phyloP scores from a whole-genome alignment of 2,113 vertebrate genomes.

The Istiophorus platypterus region DNA sequence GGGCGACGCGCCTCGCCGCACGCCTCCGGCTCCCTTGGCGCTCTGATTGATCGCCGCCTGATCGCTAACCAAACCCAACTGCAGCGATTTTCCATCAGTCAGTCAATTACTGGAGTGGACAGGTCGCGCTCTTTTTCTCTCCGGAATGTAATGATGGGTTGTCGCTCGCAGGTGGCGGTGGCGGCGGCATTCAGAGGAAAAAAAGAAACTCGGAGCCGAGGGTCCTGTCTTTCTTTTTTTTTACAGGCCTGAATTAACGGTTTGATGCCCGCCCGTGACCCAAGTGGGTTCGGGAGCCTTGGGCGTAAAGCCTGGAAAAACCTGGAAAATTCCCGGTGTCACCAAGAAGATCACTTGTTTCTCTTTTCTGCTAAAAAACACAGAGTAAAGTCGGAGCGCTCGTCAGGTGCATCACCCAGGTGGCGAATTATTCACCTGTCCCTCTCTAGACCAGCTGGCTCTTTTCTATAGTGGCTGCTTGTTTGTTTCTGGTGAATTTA shows the following conservation, averaged over 20 bases:
- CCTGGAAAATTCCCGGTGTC: slow-evolving; percentile 30
- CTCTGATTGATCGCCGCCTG: slow-evolving; percentile 51
- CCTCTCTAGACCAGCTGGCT: background rate
- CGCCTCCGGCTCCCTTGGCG: background rate
- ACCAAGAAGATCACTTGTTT: background rate
- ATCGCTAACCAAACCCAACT: slow-evolving; percentile 45
- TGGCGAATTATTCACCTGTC: background rate
- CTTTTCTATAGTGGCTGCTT: background rate
- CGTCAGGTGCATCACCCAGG: background rate
- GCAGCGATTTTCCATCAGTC: slow-evolving; percentile 50
- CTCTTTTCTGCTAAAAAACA: background rate
- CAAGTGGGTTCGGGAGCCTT: slow-evolving; percentile 12
- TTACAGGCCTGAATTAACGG: background rate
- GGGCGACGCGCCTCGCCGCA: background rate
- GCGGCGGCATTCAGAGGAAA: background rate
- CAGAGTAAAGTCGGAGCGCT: background rate
- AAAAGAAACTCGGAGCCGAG: background rate
- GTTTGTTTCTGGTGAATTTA: background rate
- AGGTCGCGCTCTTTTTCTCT: background rate
- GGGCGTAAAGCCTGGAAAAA: slow-evolving; percentile 30
- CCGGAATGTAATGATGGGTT: background rate
- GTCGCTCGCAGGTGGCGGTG: background rate
- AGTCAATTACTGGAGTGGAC: slow-evolving; percentile 48
- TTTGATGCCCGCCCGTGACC: slow-evolving; percentile 18
- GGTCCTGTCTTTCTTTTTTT: background rate